Evolutionary conservation across 2,888 invertebrate species (phyloP), one percentile per base, ranked within the genome.

Genomic region (Hirtodrosophila confusa): DNA sequence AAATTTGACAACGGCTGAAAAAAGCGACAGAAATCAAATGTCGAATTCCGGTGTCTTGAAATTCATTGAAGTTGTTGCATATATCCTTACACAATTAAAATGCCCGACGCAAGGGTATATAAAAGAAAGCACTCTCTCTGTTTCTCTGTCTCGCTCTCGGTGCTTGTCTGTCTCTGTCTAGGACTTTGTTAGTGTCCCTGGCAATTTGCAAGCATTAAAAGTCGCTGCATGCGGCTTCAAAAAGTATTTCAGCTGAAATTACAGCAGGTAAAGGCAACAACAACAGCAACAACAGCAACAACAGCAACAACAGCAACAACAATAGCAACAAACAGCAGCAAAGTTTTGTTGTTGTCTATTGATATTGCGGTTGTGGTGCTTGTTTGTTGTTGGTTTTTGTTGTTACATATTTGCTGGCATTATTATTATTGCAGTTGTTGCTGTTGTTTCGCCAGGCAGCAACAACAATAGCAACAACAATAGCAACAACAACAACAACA

Each of bases 401-500:
- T 63, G 61, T 50, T 50, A 44, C 50, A 54, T 47, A 57, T 50
- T 69, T 68, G 61, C 36, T 35, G 61, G 54, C 68, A 69, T 73
- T 75, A 75, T 55, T 66, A 66, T 62, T 75, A 74, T 56, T 40
- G 58, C 66, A 51, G 41, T 55, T 36, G 58, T 53, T 41, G 17
- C 10, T 33, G 7, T 12, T 47, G 17, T 48, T 58, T 48, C 51
- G 44, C 11, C 57, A 27, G 45, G 3, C 39, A 41, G 43, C 23
- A 53, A 41, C 27, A 31, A 3, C 31, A 44, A 2, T 24, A 27
- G 23, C 44, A 44, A 17, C 36, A 43, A 12, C 44, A 36, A 23
- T 17, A 58, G 8, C 31, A 57, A n/a, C 47, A 54, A 37, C 17
- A 45, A 27, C 71, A 73, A 53, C 64, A 64, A 47, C 60, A 75